A percentile compares a stretch with the other conserved stretches of the same genome.
These are phyloP conservation scores for Tringa solitaria DNA, from an alignment of 2,113 vertebrate genomes.

Conservation along the genomic window DNA sequence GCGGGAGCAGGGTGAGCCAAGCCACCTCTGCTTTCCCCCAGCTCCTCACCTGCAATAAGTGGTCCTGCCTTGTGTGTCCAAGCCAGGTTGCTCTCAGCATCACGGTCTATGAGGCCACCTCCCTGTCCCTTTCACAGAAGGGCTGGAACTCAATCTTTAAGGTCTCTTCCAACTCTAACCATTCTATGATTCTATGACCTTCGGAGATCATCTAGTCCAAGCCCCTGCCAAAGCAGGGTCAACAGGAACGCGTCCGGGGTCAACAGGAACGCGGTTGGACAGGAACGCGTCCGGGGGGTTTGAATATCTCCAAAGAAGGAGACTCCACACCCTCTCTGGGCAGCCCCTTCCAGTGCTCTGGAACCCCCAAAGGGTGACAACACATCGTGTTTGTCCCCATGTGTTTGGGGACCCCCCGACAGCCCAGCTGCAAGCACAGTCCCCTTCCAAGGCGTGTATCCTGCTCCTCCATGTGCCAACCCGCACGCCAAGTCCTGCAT, in stretches of 20 bases:
- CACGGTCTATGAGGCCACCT: rapidly evolving
- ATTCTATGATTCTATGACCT: neutral
- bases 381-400: rapidly evolving
- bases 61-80: neutral
- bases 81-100: neutral
- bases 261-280: too few relatives aligned
- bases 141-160: too few relatives aligned
- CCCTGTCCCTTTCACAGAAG: neutral
- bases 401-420: neutral
- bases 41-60: neutral
- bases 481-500: rapidly evolving
- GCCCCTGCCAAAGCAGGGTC: neutral
- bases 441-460: neutral
- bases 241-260: neutral
- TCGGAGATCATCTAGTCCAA: neutral
- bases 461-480: neutral
- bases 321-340: neutral
- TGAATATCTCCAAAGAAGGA: neutral
- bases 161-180: too few relatives aligned
- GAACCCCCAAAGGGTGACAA: neutral
- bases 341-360: neutral
- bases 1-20: rapidly evolving
- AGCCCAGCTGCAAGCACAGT: neutral
- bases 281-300: neutral
- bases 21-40: neutral